Base-by-base conservation (phyloP, 2,113 vertebrate species). In the Furnarius figulus region DNA sequence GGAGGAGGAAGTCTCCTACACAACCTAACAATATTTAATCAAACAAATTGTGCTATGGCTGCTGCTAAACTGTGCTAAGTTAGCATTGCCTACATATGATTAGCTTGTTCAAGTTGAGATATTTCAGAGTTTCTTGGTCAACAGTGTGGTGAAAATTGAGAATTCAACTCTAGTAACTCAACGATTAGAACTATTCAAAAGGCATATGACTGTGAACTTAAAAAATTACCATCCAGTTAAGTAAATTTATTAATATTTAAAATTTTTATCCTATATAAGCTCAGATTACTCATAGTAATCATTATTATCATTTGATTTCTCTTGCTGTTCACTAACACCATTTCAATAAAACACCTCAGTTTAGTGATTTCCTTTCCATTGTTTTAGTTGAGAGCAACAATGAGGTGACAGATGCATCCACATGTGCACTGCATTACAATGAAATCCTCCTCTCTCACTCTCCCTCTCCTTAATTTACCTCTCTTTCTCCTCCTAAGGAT, bases 331-430 rank as follows among this genome's bases (percentile, higher is more conserved):
- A 37, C 25, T 74, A 70, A 19, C 22, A 35, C 3, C 1, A 10
- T 68, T 76, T 76, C 27, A 47, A 61, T 61, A 39, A 23, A n/a
- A 11, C 22, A 37, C 3, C 6, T 52, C 8, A 44, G 1, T 66
- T 66, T 39, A 70, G 10, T 53, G 8, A 3, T 77, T 87, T 70
- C 39, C 5, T 85, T 85, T 20, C 12, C 18, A 30, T 23, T 40
- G 6, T 12, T 56, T 73, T 70, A 37, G 14, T 44, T 5, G 0
- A 61, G 8, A 85, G 14, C 0, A 2, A 24, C 4, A 49, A 13
- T 22, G 28, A 72, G 23, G 62, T n/a, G 8, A 17, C 3, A 10
- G 40, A 40, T 40, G 40, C 5, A 35, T 53, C 6, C 12, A 35
- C 19, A 18, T 0, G 1, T 47, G 27, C 8, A 63, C 75, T 27